A percentile compares a stretch with the other conserved stretches of the same genome.
Evolutionary conservation across 2,797 vertebrate genomes (phyloP).

Genomic region (Cyprinodon diabolis): DNA sequence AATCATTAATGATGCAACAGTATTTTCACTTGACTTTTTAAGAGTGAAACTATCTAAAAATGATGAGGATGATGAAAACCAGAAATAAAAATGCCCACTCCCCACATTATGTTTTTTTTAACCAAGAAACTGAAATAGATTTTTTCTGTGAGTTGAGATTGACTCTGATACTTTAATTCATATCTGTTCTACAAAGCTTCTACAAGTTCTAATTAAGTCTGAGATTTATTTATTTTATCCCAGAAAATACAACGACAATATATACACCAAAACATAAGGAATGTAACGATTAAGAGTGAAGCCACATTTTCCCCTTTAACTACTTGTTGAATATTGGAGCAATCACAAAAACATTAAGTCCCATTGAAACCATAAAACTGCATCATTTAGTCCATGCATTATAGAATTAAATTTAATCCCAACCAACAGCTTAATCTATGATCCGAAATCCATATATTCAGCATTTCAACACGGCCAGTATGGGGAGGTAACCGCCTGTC

Average conservation of each 20-base stretch:
- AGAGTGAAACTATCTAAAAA: too few species aligned
- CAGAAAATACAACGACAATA: not conserved
- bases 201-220: not conserved
- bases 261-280: not conserved
- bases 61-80: too few species aligned
- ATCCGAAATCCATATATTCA: constrained; percentile 46
- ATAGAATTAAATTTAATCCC: constrained; percentile 53
- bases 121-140: too few species aligned
- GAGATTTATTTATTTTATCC: constrained; percentile 4
- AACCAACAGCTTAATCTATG: constrained; percentile 55
- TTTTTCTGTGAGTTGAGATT: not conserved
- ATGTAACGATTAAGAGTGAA: constrained; percentile 10
- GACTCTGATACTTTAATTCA: too few species aligned
- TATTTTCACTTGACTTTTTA: too few species aligned
- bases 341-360: constrained; percentile 45
- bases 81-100: too few species aligned
- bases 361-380: constrained; percentile 40
- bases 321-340: constrained; percentile 19
- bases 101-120: too few species aligned
- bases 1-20: too few species aligned
- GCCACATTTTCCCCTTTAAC: constrained; percentile 6
- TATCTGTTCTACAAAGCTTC: not conserved
- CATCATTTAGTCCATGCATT: constrained; percentile 31
- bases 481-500: constrained; percentile 53
- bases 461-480: constrained; percentile 33